Base-by-base conservation (phyloP, 2,888 invertebrate genomes). In the Lasioglossum pauxillum region DNA sequence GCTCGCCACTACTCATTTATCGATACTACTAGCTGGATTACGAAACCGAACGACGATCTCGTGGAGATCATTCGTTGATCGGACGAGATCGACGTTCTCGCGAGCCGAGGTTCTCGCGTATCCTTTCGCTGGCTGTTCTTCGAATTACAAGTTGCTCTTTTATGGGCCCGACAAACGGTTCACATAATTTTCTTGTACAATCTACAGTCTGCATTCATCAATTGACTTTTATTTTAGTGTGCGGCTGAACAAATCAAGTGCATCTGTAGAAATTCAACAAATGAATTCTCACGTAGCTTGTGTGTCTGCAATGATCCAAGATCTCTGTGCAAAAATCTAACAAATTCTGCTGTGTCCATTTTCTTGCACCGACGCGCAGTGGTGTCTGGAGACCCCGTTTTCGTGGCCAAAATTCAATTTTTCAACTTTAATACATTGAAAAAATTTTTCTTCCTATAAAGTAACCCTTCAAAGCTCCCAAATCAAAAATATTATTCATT, bases 1-100 rank as follows among this genome's bases (percentile, higher is more conserved):
- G 84, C 89, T 84, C 89, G 75, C 84, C 71, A 83, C 69, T 81
- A 83, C 69, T 82, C 60, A 67, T 81, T 75, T n/a, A 31, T 71
- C 78, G 44, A 71, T 87, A 64, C 79, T 82, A 87, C 80, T 84
- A 27, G 74, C 72, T 31, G 73, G 49, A 67, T 27, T 67, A 44
- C 82, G 73, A 14, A 23, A 23, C 1, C 35, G 31, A 64, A 16
- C 73, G 23, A 57, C 44, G 77, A 78, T 14, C 72, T 78, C 80
- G 78, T 78, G 67, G 35, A 27, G 60, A 27, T 31, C 67, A 19
- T 19, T 31, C 60, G 69, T 46, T 19, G 53, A 44, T 82, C 19
- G 74, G 16, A 35, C 82, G 83, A 80, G 79, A 77, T 78, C 78
- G 75, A 72, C 31, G 53, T 23, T 31, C 64, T 10, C 44, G 16